Evolutionary conservation across 1,140 invertebrate genomes (phyloP), one percentile per base, ranked within the genome.

Genomic region (Chelonus insularis): DNA sequence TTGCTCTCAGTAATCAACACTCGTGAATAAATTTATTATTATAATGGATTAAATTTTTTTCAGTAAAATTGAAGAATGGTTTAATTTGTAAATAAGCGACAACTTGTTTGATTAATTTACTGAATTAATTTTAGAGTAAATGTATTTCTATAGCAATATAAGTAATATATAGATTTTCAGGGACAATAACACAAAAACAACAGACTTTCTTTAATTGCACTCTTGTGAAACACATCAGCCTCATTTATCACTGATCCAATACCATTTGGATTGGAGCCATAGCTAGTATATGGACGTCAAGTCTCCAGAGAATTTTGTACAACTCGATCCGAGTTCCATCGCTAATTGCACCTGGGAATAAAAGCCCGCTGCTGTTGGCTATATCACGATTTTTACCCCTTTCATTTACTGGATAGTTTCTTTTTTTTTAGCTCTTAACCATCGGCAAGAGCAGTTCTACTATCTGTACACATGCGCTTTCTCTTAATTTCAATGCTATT

Each of bases 321-420:
- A 54, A 54, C 23, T 34, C 36, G 36, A 54, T 9, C 25, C 14
- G 25, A 37, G 36, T 21, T 52, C 58, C 36, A 60, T 60, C 50
- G 41, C 58, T 60, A 60, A 60, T 60, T 60, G 39, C 58, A 43
- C 34, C 12, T 14, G 48, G 58, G 50, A 43, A 54, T 60, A 32
- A 60, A 36, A 48, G 16, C 5, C 36, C 23, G 7, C n/a, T 14
- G 6, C 20, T 23, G 43, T 39, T 37, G 8, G 41, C 51, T 41
- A 9, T 50, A 25, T 34, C 7, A 29, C 16, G 20, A 34, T 50
- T 60, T 51, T 51, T 37, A 25, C n/a, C n/a, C 39, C 37, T 41
- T 60, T 60, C 50, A 47, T 16, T 45, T 54, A 45, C 32, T 25
- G 21, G 11, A 39, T 7, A 14, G 2, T n/a, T 47, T 12, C 4